Evolutionary conservation across 2,113 vertebrate genomes (phyloP), one percentile per base, ranked within the genome.

Genomic region (Paramisgurnus dabryanus): DNA sequence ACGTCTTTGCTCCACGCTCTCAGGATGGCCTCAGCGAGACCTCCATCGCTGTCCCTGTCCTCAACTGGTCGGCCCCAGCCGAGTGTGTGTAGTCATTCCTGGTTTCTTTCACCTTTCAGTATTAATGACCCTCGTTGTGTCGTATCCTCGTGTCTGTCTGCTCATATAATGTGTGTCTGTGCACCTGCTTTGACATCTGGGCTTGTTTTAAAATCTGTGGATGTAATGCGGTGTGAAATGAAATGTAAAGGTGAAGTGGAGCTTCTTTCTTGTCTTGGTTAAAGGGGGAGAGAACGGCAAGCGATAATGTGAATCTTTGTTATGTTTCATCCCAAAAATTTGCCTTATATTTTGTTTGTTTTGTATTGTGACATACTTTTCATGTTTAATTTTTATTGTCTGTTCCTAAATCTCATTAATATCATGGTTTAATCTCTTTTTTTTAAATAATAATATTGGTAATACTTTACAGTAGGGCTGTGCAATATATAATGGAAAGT

Each of bases 31-130:
- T 90, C 80, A 90, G 71, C 13, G 92, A 92, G 85, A 92, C 92
- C 67, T 96, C 95, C 90, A 96, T 98, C 89, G 93, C 95, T 0
- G 96, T 99, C 66, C 97, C 97, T 0, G 93, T 96, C 82, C 94
- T 96, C 90, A 94, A 95, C 94, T 96, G 95, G 93, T 91, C 93
- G 86, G 92, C 93, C 91, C 94, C 93, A 87, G 83, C 90, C 85
- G 95, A 98, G 86, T 91, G 96, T 99, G 93, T 89, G 95, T 95
- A 92, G 75, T 72, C 79, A 79, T 81, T 84, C 67, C 75, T 79
- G 84, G 77, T 81, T 79, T 60, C 45, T 79, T 82, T n/a, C 75
- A 67, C 57, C 58, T 63, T 76, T 73, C 17, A 65, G 49, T 7
- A 11, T 79, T 4, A 70, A 15, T 57, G 4, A 34, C 10, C 11